Evolutionary conservation across 2,113 vertebrate species (phyloP).

Genomic region (Actenoides lindsayi): DNA sequence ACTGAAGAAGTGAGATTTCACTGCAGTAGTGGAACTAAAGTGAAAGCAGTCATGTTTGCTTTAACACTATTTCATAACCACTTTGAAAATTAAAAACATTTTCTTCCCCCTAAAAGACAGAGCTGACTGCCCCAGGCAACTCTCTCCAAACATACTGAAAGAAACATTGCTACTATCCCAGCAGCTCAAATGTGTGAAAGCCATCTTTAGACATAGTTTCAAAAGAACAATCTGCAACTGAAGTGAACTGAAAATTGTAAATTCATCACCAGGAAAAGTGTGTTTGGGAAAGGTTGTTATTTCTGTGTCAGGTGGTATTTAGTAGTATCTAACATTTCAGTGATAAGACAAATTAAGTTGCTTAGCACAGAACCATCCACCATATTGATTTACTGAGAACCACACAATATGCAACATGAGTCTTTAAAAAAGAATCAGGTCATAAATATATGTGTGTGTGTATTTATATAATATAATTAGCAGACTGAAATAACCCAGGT

Average conservation of each 20-base stretch:
- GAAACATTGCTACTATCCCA: neutral
- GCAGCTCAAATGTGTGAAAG: neutral
- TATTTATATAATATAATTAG: slow-evolving; percentile 67
- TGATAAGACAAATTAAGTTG: neutral
- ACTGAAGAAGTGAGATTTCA: neutral
- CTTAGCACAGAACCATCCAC: neutral
- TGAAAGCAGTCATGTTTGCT: neutral
- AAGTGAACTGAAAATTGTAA: neutral
- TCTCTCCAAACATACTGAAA: neutral
- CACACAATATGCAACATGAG: neutral
- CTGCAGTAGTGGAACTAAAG: neutral
- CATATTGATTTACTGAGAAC: neutral
- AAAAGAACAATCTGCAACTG: neutral
- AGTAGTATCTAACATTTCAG: neutral
- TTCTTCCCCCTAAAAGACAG: neutral
- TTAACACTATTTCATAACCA: neutral
- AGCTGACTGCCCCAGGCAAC: neutral
- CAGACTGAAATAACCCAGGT: slow-evolving; percentile 65
- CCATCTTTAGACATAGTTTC: neutral
- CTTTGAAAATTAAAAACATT: neutral
- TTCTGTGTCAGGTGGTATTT: neutral
- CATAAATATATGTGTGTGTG: slow-evolving; percentile 38
- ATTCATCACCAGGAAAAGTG: neutral
- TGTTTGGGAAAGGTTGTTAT: neutral
- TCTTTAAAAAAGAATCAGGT: slow-evolving; percentile 16